Conservation (phyloP, 1,140 invertebrate genomes). For the Nasonia vitripennis region DNA sequence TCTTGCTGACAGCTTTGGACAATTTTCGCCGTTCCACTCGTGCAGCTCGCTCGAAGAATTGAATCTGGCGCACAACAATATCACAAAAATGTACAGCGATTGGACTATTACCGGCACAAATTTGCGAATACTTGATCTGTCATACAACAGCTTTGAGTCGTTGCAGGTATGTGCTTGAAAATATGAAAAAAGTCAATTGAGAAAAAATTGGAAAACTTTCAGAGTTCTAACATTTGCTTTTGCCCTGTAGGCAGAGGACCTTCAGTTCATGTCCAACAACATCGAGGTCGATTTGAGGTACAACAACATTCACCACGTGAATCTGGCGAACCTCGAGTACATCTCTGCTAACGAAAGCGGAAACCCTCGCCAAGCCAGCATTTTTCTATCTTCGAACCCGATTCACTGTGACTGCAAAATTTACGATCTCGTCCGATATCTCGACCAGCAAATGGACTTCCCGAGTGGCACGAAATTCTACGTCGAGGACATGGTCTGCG, state of each 20-base stretch:
- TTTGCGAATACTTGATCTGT: constrained; percentile 24
- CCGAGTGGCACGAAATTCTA: neutral
- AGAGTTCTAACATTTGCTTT: neutral
- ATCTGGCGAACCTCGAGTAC: constrained; percentile 22
- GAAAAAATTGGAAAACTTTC: neutral
- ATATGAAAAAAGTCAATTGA: neutral
- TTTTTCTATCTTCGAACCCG: constrained; percentile 76
- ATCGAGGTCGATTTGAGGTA: constrained; percentile 29
- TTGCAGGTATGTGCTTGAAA: constrained; percentile 3
- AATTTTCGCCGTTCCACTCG: constrained; percentile 28
- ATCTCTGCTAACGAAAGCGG: neutral
- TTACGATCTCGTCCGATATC: constrained; percentile 22
- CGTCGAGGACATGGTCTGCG: neutral
- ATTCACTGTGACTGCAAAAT: constrained; percentile 35
- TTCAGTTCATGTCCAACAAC: constrained; percentile 35
- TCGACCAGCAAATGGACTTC: neutral
- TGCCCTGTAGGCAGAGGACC: constrained; percentile 27
- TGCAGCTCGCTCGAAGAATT: constrained; percentile 34
- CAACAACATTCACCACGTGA: constrained; percentile 13
- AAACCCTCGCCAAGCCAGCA: constrained; percentile 75
- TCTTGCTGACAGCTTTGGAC: constrained; percentile 23
- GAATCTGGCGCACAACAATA: constrained; percentile 32
- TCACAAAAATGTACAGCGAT: constrained; percentile 33
- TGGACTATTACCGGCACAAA: neutral
- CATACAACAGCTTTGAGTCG: constrained; percentile 18